Evolutionary conservation across 2,888 invertebrate genomes (phyloP).

Genomic region (Galerucella nymphaeae): DNA sequence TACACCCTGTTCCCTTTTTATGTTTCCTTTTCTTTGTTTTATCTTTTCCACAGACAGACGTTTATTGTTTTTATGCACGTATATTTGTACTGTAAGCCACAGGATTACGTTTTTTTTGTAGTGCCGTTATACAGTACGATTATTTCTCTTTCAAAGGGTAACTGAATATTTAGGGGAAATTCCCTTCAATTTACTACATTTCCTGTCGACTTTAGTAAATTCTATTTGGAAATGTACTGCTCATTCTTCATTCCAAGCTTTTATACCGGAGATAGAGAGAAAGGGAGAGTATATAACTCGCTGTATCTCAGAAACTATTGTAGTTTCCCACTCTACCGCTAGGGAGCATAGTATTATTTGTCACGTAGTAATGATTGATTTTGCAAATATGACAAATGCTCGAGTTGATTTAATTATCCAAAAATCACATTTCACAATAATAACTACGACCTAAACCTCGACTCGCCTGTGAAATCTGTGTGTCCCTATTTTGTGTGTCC

Average conservation of each 20-base stretch:
- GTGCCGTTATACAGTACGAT: conserved; percentile 29
- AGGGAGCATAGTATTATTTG: too few species aligned
- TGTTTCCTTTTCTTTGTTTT: conserved; percentile 29
- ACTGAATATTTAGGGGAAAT: conserved; percentile 27
- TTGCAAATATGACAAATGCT: too few species aligned
- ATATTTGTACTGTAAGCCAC: conserved; percentile 30
- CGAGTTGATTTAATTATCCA: too few species aligned
- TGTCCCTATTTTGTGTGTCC: too few species aligned
- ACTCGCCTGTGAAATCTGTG: conserved; percentile 28
- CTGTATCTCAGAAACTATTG: too few species aligned
- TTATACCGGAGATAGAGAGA: too few species aligned
- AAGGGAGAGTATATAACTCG: too few species aligned
- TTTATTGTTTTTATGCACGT: conserved; percentile 38
- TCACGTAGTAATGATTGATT: too few species aligned
- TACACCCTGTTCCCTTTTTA: conserved; percentile 24
- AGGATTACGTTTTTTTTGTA: conserved; percentile 31
- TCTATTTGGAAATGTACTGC: too few species aligned
- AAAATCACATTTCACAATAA: too few species aligned
- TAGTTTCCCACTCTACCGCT: too few species aligned
- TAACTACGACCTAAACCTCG: neutral
- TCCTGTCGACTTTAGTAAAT: neutral
- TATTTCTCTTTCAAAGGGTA: conserved; percentile 31
- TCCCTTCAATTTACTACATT: conserved; percentile 22
- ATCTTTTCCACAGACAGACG: conserved; percentile 33
- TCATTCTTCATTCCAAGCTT: too few species aligned